Evolutionary conservation across 2,888 invertebrate species (phyloP), one percentile per base, ranked within the genome.

Genomic region (Dorcus parallelipipedus): DNA sequence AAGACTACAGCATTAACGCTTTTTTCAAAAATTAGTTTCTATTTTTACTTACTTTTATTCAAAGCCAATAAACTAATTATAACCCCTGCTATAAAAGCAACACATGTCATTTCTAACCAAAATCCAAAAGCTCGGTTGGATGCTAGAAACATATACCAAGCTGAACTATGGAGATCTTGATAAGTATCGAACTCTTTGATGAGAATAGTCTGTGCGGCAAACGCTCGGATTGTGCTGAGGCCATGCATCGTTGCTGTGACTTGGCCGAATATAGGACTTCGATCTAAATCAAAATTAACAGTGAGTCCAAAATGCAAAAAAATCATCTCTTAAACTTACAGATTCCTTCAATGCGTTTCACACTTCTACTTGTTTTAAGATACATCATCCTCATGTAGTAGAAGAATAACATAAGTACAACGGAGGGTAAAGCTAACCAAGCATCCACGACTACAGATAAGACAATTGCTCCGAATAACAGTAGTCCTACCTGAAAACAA

Each of bases 251-350:
- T 86, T 49, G 90, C 86, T 66, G 86, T 89, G 56, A 92, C 80
- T 68, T 92, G 88, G 2, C 86, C 85, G 72, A 89, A 91, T 2
- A 93, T 85, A 0, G 93, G 92, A 70, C 90, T 91, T 56, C 90
- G 84, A 55, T 88, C 91, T 91, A 33, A 33, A 33, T 7, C 83
- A 85, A 86, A 65, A 84, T 86, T 8, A 2, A 40, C 26, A 33
- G 26, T 33, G 26, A 33, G 26, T 6, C 26, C 26, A 33, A 5
- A 5, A 33, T 6, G 7, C 23, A 33, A 14, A 10, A 26, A 49
- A 9, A 49, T 38, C 4, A 3, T 38, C 7, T 9, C 7, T 14
- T 49, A 42, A 66, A 78, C 83, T 81, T 67, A 86, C 87, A 85
- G 14, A 85, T 82, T 66, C 86, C 86, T 72, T 88, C 88, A 3